Evolutionary conservation across 37 sponge, comb jelly and placozoan genomes (phyloP).

Genomic region (Diacarnus erythraeanus): DNA sequence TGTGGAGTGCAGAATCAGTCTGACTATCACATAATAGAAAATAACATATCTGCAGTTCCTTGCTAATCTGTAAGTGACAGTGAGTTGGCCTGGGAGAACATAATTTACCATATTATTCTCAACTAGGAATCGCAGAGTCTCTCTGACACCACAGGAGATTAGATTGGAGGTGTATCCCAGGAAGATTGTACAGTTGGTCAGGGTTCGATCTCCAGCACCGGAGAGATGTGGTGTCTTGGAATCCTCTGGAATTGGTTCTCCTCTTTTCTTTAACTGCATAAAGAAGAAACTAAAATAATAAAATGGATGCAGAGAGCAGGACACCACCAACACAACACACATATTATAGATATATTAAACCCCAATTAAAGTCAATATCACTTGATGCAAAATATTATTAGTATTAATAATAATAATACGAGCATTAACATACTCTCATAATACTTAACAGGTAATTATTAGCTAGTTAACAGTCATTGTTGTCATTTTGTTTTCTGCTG

Average conservation of each 20-base stretch:
- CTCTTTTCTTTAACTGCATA: constrained; percentile 60
- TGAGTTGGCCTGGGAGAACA: too few relatives aligned
- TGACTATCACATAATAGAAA: not conserved
- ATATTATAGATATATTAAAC: too few relatives aligned
- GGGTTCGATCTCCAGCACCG: constrained; percentile 59
- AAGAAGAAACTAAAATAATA: not conserved
- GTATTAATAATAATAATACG: too few relatives aligned
- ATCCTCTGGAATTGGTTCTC: constrained; percentile 52
- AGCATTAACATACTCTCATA: too few relatives aligned
- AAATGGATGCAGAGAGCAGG: not conserved
- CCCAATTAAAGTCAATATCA: too few relatives aligned
- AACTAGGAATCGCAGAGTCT: constrained; percentile 84
- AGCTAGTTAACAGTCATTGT: too few relatives aligned
- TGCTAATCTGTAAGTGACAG: too few relatives aligned
- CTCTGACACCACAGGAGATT: constrained; percentile 91
- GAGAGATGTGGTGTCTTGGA: constrained; percentile 32
- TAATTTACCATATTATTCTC: constrained; percentile 88
- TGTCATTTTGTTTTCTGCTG: too few relatives aligned
- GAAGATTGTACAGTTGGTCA: constrained; percentile 94
- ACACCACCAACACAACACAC: too few relatives aligned
- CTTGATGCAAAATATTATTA: too few relatives aligned
- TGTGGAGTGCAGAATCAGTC: too few relatives aligned
- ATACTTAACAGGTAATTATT: too few relatives aligned
- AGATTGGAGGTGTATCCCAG: constrained; percentile 98
- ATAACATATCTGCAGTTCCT: not conserved